phyloP scores from a whole-genome alignment of 2,113 vertebrate species.

The Rutilus rutilus region DNA sequence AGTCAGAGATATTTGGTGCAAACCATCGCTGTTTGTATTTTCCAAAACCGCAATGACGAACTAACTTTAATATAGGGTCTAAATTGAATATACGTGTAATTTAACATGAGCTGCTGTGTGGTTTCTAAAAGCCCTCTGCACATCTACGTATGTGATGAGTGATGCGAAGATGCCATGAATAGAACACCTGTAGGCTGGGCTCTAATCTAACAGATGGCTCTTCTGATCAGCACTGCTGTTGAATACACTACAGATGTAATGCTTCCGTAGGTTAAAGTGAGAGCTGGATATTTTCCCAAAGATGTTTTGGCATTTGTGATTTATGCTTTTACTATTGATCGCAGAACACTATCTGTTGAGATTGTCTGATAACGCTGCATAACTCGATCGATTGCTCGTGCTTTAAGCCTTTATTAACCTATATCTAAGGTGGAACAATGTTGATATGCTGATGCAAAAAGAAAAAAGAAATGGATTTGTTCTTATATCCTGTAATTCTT shows the following conservation, averaged over 20 bases:
- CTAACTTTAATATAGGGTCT: conserved; percentile 19
- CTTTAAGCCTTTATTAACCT: not conserved
- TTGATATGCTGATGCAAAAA: conserved; percentile 11
- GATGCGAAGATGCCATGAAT: conserved; percentile 18
- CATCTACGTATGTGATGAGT: conserved; percentile 20
- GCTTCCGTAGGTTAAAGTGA: not conserved
- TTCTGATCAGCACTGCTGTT: conserved; percentile 13
- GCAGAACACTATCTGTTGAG: not conserved
- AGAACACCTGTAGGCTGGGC: conserved; percentile 20
- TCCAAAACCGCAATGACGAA: conserved; percentile 42
- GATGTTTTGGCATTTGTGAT: not conserved
- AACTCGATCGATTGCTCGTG: not conserved
- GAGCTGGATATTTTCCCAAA: not conserved
- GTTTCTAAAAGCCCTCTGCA: conserved; percentile 34
- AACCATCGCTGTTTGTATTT: conserved; percentile 31
- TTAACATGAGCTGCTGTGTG: conserved; percentile 47
- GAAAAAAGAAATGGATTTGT: not conserved
- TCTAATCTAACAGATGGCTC: conserved; percentile 17
- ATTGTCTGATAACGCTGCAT: not conserved
- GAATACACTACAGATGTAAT: conserved; percentile 7
- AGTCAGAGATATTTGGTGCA: conserved; percentile 8
- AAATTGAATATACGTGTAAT: conserved; percentile 53
- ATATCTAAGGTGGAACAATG: not conserved
- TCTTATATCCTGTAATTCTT: not conserved
- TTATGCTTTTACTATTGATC: conserved; percentile 14